Conservation (phyloP, 1,140 invertebrate genomes). For the Papilio dardanus region DNA sequence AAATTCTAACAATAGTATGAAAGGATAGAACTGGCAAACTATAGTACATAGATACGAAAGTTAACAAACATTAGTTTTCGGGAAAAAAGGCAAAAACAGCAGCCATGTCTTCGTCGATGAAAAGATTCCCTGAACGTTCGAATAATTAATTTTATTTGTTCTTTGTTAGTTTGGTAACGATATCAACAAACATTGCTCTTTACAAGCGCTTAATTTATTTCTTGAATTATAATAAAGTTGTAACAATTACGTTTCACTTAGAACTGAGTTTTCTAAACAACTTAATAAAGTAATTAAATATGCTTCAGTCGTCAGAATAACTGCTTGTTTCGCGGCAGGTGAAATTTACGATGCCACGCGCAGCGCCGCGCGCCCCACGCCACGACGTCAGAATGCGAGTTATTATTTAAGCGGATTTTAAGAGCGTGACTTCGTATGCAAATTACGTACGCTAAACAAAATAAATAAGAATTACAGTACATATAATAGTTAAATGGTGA, state of each 20-base stretch:
- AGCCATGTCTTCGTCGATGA: no score
- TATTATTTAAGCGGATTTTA: conserved; percentile 17
- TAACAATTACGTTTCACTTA: no score
- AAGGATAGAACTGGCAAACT: neutral
- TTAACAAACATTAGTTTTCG: no score
- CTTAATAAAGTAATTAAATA: conserved; percentile 31
- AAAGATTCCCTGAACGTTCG: no score
- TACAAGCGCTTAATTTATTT: neutral
- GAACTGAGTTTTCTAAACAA: conserved; percentile 4
- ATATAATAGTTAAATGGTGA: neutral
- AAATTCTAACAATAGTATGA: neutral
- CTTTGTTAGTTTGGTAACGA: no score
- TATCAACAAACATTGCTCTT: no score
- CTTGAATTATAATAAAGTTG: neutral
- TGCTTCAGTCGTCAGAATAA: conserved; percentile 25
- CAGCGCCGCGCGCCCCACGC: neutral
- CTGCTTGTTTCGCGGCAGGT: conserved; percentile 10
- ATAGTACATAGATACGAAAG: no score
- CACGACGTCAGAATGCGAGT: no score
- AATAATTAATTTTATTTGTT: no score
- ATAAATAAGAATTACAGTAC: neutral
- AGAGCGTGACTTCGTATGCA: conserved; percentile 5
- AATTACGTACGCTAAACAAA: neutral
- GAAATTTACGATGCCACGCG: conserved; percentile 23
- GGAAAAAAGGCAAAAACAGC: no score